phyloP scores from a whole-genome alignment of 2,113 vertebrate species.

The Chascanopsetta lugubris region DNA sequence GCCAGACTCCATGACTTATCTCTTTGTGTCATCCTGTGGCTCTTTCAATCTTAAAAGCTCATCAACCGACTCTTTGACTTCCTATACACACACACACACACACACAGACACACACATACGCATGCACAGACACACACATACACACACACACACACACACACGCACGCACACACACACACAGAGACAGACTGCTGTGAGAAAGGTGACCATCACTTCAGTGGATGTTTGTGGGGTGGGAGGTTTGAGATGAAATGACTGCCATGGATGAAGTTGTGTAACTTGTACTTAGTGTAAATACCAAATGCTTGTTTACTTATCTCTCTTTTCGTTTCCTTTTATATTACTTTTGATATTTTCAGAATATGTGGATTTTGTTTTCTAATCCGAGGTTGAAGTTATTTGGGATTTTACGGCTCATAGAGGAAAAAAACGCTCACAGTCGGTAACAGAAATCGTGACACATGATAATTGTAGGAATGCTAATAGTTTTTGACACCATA shows the following conservation, averaged over 20 bases:
- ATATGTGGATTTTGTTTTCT: conserved; percentile 61
- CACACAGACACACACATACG: neutral
- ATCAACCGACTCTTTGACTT: conserved; percentile 61
- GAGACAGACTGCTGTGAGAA: conserved; percentile 25
- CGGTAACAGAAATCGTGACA: conserved; percentile 44
- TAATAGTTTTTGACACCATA: conserved; percentile 59
- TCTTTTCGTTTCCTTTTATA: conserved; percentile 72
- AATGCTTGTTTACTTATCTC: conserved; percentile 93
- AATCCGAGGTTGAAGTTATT: conserved; percentile 50
- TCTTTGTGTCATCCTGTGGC: conserved; percentile 42
- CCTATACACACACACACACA: conserved; percentile 26
- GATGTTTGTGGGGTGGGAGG: conserved; percentile 15
- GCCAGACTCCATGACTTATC: conserved; percentile 32
- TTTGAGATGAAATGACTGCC: conserved; percentile 53
- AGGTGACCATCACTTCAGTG: conserved; percentile 48
- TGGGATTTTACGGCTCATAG: conserved; percentile 50
- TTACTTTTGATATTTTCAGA: conserved; percentile 76
- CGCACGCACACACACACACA: conserved; percentile 13
- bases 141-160: conserved; percentile 3
- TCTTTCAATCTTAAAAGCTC: conserved; percentile 44
- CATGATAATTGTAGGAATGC: conserved; percentile 59
- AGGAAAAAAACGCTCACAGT: conserved; percentile 48
- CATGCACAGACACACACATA: too few species aligned
- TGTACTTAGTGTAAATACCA: conserved; percentile 98
- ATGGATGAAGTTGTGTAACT: conserved; percentile 82